These are phyloP conservation scores for Aurelia aurita complex sp. Pacific DNA, from an alignment of 30 jellyfish, hydroid and myxozoan genomes.

Conservation along the genomic window DNA sequence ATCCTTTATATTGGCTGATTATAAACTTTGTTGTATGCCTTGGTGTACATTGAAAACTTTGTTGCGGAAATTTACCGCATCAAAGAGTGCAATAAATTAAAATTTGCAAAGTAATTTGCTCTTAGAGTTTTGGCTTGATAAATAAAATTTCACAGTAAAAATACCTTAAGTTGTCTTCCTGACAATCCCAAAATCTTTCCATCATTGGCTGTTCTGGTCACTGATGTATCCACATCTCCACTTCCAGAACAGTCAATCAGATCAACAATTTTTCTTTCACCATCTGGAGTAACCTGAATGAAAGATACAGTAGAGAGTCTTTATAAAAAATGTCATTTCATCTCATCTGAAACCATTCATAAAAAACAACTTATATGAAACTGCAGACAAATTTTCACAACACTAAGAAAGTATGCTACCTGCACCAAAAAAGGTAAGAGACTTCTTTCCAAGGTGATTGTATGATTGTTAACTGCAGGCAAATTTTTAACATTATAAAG, in stretches of 20 bases:
- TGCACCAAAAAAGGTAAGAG: no score
- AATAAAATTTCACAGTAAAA: neutral
- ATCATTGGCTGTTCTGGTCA: slow-evolving; percentile 49
- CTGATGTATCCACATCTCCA: slow-evolving; percentile 94
- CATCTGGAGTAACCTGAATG: slow-evolving; percentile 63
- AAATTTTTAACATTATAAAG: no score
- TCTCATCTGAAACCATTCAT: neutral
- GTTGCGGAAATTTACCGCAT: no score
- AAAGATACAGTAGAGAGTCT: neutral
- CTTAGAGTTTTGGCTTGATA: neutral
- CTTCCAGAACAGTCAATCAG: slow-evolving; percentile 91
- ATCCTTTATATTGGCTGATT: no score
- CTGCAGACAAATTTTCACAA: no score
- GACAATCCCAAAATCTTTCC: slow-evolving; percentile 72
- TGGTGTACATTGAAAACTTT: no score
- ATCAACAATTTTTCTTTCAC: slow-evolving; percentile 82
- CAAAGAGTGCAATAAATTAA: no score
- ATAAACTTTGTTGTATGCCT: no score
- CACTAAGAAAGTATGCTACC: no score
- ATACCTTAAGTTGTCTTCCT: slow-evolving; percentile 75
- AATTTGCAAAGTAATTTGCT: neutral
- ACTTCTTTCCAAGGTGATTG: no score
- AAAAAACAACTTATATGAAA: no score
- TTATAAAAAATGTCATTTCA: neutral
- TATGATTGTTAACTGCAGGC: no score